A percentile compares a stretch with the other conserved stretches of the same genome.
Conservation (phyloP, 2,888 invertebrate genomes). For the Chrysolina haemoptera region DNA sequence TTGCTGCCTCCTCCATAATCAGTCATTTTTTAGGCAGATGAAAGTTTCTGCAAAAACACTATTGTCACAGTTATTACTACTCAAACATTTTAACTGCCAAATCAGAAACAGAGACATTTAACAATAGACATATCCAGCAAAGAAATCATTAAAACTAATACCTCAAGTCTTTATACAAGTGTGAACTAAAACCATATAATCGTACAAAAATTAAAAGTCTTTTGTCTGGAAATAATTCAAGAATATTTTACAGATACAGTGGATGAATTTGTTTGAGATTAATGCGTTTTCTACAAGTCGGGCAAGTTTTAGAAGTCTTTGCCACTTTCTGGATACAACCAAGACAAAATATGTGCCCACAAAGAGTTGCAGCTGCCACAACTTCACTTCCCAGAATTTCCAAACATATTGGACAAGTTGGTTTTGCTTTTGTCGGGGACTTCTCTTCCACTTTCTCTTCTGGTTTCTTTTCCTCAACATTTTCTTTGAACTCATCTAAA, state of each 20-base stretch:
- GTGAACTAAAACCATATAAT: background rate
- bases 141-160: background rate
- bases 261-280: conserved; percentile 38
- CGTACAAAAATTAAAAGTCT: background rate
- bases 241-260: conserved; percentile 30
- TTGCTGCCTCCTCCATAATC: too few relatives aligned
- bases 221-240: background rate
- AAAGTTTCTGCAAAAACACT: too few relatives aligned
- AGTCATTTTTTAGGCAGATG: too few relatives aligned
- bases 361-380: conserved; percentile 32
- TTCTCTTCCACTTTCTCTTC: conserved; percentile 6
- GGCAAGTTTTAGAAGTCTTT: conserved; percentile 32
- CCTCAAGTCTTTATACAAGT: background rate
- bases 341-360: conserved; percentile 41
- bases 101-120: too few relatives aligned
- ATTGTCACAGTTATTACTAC: too few relatives aligned
- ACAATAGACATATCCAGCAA: background rate
- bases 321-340: conserved; percentile 31
- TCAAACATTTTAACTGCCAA: too few relatives aligned
- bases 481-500: conserved; percentile 25
- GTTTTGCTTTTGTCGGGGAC: conserved; percentile 34
- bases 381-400: conserved; percentile 28
- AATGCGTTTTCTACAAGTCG: conserved; percentile 38
- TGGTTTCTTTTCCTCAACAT: conserved; percentile 17
- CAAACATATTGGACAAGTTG: conserved; percentile 36